These are phyloP conservation scores for Margarornis squamiger DNA, from an alignment of 2,797 vertebrate genomes.

Conservation along the genomic window DNA sequence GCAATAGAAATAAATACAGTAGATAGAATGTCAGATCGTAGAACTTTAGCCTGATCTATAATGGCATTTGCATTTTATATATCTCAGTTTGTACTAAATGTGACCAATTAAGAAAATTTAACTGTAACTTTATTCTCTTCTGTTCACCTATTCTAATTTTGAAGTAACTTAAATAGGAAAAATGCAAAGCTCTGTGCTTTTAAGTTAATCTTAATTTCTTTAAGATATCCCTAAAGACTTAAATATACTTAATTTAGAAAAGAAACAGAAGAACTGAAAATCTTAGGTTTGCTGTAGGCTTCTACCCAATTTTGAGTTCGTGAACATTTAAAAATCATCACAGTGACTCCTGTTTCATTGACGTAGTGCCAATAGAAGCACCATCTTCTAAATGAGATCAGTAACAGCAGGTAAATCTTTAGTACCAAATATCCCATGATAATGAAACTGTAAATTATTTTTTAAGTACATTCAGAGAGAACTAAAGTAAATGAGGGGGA, in stretches of 20 bases:
- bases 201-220: not conserved
- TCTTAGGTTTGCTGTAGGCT: not conserved
- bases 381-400: not conserved
- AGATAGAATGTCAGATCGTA: not conserved
- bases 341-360: not conserved
- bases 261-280: not conserved
- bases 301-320: not conserved
- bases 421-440: not conserved
- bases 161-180: not conserved
- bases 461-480: not conserved
- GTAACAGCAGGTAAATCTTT: not conserved
- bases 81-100: not conserved
- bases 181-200: not conserved
- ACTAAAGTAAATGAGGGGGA: not conserved
- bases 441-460: not conserved
- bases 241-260: not conserved
- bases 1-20: not conserved
- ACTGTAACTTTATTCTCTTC: not conserved
- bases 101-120: not conserved
- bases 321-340: not conserved
- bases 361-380: not conserved
- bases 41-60: not conserved
- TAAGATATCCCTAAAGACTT: not conserved
- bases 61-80: not conserved
- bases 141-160: not conserved